Conservation (phyloP, 2,888 invertebrate species). For the Diogma glabrata region DNA sequence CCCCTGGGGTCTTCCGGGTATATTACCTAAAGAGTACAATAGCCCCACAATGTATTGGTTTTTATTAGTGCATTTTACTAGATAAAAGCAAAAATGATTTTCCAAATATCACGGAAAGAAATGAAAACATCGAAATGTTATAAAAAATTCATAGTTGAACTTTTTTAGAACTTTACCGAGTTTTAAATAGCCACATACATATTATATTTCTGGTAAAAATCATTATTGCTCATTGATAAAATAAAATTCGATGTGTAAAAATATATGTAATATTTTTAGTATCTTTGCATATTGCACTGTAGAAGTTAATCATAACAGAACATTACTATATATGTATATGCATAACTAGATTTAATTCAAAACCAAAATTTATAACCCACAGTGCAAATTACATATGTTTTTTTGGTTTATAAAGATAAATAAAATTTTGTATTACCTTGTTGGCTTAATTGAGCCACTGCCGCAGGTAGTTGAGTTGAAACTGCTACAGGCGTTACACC, state of each 20-base stretch:
- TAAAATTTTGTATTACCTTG: constrained; percentile 37
- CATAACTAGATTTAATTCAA: background rate
- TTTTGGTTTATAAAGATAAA: background rate
- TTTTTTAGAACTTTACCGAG: too few relatives aligned
- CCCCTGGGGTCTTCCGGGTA: constrained; percentile 51
- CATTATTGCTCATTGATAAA: too few relatives aligned
- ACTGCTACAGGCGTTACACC: constrained; percentile 48
- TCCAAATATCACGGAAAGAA: too few relatives aligned
- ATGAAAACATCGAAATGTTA: too few relatives aligned
- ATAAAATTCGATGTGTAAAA: too few relatives aligned
- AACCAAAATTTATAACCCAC: background rate
- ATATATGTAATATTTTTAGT: too few relatives aligned
- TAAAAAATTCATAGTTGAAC: too few relatives aligned
- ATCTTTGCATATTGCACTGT: constrained; percentile 9
- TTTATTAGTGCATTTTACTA: constrained; percentile 11
- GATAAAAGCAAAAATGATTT: constrained; percentile 7
- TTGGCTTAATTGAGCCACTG: constrained; percentile 47
- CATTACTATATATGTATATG: background rate
- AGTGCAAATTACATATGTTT: constrained; percentile 8
- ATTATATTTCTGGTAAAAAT: too few relatives aligned
- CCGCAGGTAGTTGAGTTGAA: constrained; percentile 46
- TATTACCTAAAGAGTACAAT: constrained; percentile 39
- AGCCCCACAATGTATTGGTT: constrained; percentile 13
- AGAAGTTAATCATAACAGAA: background rate
- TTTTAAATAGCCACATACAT: too few relatives aligned